Evolutionary conservation across 53 echinoderm and acorn worm genomes (phyloP).

Genomic region (Astropecten irregularis): DNA sequence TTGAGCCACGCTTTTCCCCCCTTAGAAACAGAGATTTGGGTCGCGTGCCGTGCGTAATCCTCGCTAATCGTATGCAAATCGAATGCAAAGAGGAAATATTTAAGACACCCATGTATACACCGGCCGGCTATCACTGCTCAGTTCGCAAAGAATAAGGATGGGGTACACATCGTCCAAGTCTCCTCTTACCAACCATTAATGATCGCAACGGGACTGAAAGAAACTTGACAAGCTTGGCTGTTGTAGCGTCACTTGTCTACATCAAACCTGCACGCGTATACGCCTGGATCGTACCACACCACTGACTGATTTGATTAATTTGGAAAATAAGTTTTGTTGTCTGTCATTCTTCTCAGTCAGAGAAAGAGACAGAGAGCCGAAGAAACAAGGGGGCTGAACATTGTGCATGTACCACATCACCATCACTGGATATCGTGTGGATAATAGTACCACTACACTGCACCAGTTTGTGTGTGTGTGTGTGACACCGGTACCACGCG

Average conservation of each 20-base stretch:
- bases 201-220: too few relatives aligned
- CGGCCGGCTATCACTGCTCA: constrained; percentile 19
- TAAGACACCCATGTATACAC: constrained; percentile 35
- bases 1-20: constrained; percentile 9
- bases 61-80: constrained; percentile 67
- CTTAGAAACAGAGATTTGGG: constrained; percentile 13
- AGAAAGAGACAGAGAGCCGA: too few relatives aligned
- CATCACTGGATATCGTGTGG: too few relatives aligned
- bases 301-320: constrained; percentile 6
- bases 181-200: too few relatives aligned
- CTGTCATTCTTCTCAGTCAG: background rate
- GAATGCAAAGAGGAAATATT: constrained; percentile 37
- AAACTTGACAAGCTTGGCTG: too few relatives aligned
- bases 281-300: background rate
- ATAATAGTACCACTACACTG: too few relatives aligned
- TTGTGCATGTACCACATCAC: too few relatives aligned
- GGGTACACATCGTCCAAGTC: background rate
- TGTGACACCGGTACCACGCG: background rate
- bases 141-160: background rate
- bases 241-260: too few relatives aligned
- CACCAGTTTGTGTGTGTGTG: too few relatives aligned
- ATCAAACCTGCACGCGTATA: too few relatives aligned
- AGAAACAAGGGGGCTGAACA: too few relatives aligned
- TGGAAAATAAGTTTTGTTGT: background rate
- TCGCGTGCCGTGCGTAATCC: constrained; percentile 59